Evolutionary conservation across 1,140 invertebrate species (phyloP).

Genomic region (Zeugodacus cucurbitae): DNA sequence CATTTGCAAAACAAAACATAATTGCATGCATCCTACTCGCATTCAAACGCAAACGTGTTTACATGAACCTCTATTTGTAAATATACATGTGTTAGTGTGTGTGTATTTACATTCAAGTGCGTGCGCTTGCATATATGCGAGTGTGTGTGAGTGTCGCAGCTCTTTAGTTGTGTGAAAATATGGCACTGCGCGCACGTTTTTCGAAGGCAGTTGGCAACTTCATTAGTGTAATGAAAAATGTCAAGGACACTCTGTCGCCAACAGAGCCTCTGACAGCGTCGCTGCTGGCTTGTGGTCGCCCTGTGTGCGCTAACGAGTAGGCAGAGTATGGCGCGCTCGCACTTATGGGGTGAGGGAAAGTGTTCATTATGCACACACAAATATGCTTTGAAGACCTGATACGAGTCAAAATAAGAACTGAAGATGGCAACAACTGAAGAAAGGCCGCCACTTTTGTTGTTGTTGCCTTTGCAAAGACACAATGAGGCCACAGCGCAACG

Average conservation of each 20-base stretch:
- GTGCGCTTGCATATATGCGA: not conserved
- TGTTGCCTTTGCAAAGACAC: not conserved
- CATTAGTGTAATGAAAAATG: slow-evolving; percentile 42
- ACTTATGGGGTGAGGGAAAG: not conserved
- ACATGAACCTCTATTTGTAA: not conserved
- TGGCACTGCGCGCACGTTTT: not conserved
- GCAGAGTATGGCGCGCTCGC: not conserved
- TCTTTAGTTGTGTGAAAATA: slow-evolving; percentile 13
- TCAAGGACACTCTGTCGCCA: slow-evolving; percentile 33
- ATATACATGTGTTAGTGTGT: not conserved
- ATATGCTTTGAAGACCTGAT: not conserved
- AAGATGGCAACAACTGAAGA: not conserved
- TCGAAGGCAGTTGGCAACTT: slow-evolving; percentile 20
- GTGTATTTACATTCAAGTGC: not conserved
- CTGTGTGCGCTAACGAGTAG: not conserved
- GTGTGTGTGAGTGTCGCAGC: not conserved
- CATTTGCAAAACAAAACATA: slow-evolving; percentile 27
- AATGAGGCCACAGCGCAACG: not conserved
- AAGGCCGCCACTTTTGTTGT: not conserved
- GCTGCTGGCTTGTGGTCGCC: not conserved
- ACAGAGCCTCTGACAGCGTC: not conserved
- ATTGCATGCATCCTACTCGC: not conserved
- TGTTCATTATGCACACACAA: slow-evolving; percentile 3
- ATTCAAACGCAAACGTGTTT: not conserved
- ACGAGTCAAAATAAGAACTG: not conserved